Conservation (phyloP, 2,113 vertebrate genomes). For the Peromyscus californicus region DNA sequence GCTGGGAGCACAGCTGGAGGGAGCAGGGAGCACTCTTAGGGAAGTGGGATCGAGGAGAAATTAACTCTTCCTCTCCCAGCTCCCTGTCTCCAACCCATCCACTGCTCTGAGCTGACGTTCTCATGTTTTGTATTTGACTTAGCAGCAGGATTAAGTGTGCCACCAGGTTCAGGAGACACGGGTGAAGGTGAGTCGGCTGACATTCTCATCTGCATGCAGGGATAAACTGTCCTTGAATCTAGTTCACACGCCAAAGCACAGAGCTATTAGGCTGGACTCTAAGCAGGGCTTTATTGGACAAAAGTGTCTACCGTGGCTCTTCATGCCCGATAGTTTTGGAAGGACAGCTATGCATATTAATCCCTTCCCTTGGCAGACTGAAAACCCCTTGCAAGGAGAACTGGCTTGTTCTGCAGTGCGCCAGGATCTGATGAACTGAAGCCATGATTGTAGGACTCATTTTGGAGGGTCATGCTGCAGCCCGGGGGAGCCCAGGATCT, state of each 20-base stretch:
- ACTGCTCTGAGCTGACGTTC: not conserved
- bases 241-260: conserved; percentile 34
- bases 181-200: conserved; percentile 8
- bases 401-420: not conserved
- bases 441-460: not conserved
- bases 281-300: conserved; percentile 29
- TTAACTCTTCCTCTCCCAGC: not conserved
- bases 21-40: not conserved
- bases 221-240: conserved; percentile 75
- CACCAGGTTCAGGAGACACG: not conserved
- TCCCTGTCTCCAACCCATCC: not conserved
- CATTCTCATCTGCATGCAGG: conserved; percentile 59
- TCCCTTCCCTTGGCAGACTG: conserved; percentile 28
- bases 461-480: not conserved
- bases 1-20: not conserved
- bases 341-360: conserved; percentile 27
- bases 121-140: not conserved
- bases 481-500: not conserved
- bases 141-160: conserved; percentile 33
- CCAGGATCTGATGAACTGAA: not conserved
- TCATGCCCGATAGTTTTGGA: conserved; percentile 60
- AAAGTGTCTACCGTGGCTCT: conserved; percentile 38
- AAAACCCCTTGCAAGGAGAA: conserved; percentile 30
- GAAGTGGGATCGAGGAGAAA: not conserved
- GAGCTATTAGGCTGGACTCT: conserved; percentile 62